Conservation (phyloP, 2,113 vertebrate species). For the human region DNA sequence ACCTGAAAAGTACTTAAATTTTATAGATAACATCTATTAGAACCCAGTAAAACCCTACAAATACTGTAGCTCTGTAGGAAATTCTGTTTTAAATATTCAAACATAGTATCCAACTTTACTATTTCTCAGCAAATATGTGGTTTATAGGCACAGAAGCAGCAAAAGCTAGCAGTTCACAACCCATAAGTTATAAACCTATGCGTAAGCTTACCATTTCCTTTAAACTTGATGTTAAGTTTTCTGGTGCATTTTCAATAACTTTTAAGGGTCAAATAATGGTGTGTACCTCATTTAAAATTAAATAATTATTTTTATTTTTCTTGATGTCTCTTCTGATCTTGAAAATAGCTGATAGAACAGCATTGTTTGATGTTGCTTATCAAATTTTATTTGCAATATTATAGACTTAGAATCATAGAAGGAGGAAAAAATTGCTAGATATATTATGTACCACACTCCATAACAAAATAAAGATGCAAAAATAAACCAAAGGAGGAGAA, state of each 20-base stretch:
- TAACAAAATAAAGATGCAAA: slow-evolving; percentile 48
- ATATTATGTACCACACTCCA: neutral
- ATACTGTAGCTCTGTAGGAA: neutral
- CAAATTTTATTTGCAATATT: slow-evolving; percentile 42
- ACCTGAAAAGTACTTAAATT: slow-evolving; percentile 67
- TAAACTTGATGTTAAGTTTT: neutral
- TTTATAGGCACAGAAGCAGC: slow-evolving; percentile 27
- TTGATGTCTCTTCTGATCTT: slow-evolving; percentile 40
- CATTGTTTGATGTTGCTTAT: slow-evolving; percentile 30
- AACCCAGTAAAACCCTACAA: slow-evolving; percentile 25
- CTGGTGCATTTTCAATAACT: neutral
- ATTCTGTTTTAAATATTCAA: slow-evolving; percentile 57
- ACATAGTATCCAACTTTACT: neutral
- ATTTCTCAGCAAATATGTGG: slow-evolving; percentile 30
- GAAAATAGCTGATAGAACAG: neutral
- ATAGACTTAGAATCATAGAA: neutral
- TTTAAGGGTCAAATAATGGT: slow-evolving; percentile 25
- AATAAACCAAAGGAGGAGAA: neutral
- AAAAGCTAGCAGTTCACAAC: neutral
- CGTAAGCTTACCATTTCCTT: neutral
- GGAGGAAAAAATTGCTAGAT: neutral
- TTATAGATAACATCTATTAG: slow-evolving; percentile 32
- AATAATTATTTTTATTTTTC: slow-evolving; percentile 46
- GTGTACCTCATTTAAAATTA: slow-evolving; percentile 11
- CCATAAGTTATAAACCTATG: neutral